phyloP scores from a whole-genome alignment of 1,140 invertebrate species.

The Coptotermes formosanus region DNA sequence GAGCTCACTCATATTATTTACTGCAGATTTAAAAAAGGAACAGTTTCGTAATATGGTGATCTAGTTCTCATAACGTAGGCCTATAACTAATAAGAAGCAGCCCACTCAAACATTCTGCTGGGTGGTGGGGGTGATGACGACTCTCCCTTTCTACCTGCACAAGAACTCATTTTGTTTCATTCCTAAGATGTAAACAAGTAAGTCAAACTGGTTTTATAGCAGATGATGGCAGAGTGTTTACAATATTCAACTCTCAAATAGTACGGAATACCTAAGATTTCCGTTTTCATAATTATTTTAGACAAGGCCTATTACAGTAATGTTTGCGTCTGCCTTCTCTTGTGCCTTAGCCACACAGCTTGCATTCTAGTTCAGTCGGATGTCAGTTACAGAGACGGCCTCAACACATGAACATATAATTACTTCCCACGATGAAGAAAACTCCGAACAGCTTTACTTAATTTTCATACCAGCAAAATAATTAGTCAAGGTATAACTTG shows the following conservation, averaged over 20 bases:
- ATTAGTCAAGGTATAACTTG: not conserved
- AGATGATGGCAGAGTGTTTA: not conserved
- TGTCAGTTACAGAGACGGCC: not conserved
- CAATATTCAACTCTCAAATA: not conserved
- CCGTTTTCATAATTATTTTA: not conserved
- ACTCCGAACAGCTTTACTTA: not conserved
- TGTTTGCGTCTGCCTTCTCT: not conserved
- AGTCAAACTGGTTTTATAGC: not conserved
- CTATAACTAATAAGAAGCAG: not conserved
- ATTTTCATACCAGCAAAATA: not conserved
- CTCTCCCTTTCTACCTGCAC: not conserved
- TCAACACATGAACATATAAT: not conserved
- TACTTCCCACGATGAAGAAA: not conserved
- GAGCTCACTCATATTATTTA: not conserved
- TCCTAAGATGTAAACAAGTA: too few relatives aligned
- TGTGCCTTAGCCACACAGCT: not conserved
- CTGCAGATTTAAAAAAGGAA: not conserved
- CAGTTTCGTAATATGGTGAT: not conserved
- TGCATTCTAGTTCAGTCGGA: not conserved
- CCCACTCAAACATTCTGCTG: not conserved
- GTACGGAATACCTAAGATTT: not conserved
- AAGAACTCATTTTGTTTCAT: not conserved
- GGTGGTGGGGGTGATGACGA: not conserved
- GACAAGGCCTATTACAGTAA: not conserved
- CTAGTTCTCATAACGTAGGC: not conserved